phyloP scores from a whole-genome alignment of 2,888 invertebrate genomes.

The Prenolepis imparis region DNA sequence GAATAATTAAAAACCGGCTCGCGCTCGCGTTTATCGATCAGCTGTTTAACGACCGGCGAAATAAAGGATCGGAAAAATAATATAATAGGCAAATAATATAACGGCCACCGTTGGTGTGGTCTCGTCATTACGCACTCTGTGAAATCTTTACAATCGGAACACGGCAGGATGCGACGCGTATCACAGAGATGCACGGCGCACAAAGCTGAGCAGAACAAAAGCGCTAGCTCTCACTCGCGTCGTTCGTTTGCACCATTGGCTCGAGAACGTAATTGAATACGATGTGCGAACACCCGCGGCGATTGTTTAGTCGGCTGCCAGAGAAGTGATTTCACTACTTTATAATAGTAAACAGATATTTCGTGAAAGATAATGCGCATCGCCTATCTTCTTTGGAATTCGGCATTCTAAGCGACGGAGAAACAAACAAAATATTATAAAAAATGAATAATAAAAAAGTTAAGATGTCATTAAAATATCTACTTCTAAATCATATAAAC shows the following conservation, averaged over 20 bases:
- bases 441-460: neutral
- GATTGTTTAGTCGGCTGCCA: conserved; percentile 37
- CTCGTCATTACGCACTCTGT: neutral
- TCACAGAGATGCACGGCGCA: neutral
- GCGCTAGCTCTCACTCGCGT: conserved; percentile 1
- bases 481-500: neutral
- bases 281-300: conserved; percentile 42
- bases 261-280: conserved; percentile 48
- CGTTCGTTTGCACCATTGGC: conserved; percentile 32
- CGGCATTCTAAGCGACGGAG: too few relatives aligned
- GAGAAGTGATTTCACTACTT: conserved; percentile 21
- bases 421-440: neutral
- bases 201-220: conserved; percentile 6
- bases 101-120: neutral
- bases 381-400: neutral
- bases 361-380: neutral
- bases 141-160: conserved; percentile 22
- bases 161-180: neutral
- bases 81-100: conserved; percentile 12
- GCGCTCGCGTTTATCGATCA: neutral
- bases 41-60: conserved; percentile 4
- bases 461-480: neutral
- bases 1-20: conserved; percentile 71
- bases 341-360: conserved; percentile 8
- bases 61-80: neutral